Conservation (phyloP, 2,797 vertebrate genomes). For the Myripristis murdjan region DNA sequence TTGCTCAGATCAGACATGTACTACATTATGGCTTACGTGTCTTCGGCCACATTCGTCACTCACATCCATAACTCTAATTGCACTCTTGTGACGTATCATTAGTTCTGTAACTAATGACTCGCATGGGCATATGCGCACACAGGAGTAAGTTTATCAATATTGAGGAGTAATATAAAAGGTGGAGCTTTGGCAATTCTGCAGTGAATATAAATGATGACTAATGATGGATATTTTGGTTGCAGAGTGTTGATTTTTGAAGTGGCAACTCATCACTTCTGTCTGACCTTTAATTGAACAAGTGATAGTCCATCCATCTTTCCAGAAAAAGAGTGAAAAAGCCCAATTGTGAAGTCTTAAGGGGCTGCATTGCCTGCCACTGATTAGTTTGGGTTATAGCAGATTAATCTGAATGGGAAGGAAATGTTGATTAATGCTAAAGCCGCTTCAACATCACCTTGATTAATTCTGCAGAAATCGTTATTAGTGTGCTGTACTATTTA, state of each 20-base stretch:
- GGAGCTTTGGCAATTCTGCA: constrained; percentile 54
- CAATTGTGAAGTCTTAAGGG: constrained; percentile 45
- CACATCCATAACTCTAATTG: constrained; percentile 57
- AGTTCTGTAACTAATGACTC: constrained; percentile 71
- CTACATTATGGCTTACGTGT: constrained; percentile 36
- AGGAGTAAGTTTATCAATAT: constrained; percentile 70
- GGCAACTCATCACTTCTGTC: constrained; percentile 73
- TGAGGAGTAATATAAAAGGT: constrained; percentile 41
- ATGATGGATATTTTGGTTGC: constrained; percentile 71
- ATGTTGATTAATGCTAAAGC: constrained; percentile 72
- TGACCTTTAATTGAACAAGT: constrained; percentile 78
- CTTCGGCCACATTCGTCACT: constrained; percentile 49
- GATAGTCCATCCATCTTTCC: constrained; percentile 59
- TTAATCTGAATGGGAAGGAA: constrained; percentile 53
- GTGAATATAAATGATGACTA: constrained; percentile 55
- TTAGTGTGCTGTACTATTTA: constrained; percentile 45
- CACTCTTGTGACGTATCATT: constrained; percentile 74
- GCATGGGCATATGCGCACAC: constrained; percentile 31
- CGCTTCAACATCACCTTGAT: constrained; percentile 72
- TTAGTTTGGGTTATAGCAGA: constrained; percentile 68
- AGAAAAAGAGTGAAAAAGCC: constrained; percentile 27
- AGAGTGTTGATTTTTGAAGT: constrained; percentile 69
- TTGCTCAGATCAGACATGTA: constrained; percentile 5
- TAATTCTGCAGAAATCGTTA: constrained; percentile 62
- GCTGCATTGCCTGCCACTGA: constrained; percentile 50